A percentile compares a stretch with the other conserved stretches of the same genome.
Conservation (phyloP, 1,140 invertebrate genomes). For the Sitodiplosis mosellana region DNA sequence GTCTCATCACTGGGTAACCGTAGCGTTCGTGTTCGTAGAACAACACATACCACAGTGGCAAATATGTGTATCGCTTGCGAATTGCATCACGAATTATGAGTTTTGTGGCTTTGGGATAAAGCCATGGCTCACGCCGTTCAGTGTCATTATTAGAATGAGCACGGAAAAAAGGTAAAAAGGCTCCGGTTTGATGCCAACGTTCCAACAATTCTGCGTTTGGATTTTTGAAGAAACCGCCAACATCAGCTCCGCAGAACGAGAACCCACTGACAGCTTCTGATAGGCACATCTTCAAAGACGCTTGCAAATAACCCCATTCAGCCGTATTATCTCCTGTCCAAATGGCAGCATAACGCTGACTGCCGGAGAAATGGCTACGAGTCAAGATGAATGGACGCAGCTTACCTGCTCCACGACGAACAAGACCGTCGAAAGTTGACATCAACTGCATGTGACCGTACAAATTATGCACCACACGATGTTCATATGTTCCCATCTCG, state of each 20-base stretch:
- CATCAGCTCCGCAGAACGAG: constrained; percentile 90
- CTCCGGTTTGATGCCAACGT: constrained; percentile 81
- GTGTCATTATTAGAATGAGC: constrained; percentile 69
- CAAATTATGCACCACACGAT: constrained; percentile 91
- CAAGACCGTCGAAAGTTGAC: constrained; percentile 60
- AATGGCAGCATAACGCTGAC: constrained; percentile 76
- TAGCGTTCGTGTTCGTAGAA: constrained; percentile 78
- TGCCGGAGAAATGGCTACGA: constrained; percentile 77
- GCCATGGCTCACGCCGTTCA: constrained; percentile 89
- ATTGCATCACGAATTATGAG: constrained; percentile 62
- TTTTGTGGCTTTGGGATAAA: constrained; percentile 64
- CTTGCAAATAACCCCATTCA: constrained; percentile 84
- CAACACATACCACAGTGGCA: constrained; percentile 92
- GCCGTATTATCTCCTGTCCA: constrained; percentile 98
- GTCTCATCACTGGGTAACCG: constrained; percentile 72
- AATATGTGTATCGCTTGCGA: constrained; percentile 62
- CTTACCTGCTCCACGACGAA: constrained; percentile 44
- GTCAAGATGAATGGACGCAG: constrained; percentile 84
- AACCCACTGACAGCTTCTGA: constrained; percentile 78
- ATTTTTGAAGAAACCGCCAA: constrained; percentile 97
- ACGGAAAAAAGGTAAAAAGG: constrained; percentile 41
- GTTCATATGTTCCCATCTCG: constrained; percentile 63
- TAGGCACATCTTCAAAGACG: constrained; percentile 86
- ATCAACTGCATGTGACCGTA: constrained; percentile 59
- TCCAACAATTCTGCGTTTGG: constrained; percentile 77